A percentile compares a stretch with the other conserved stretches of the same genome.
Conservation (phyloP, 2,888 invertebrate genomes). For the Lasius fuliginosus region DNA sequence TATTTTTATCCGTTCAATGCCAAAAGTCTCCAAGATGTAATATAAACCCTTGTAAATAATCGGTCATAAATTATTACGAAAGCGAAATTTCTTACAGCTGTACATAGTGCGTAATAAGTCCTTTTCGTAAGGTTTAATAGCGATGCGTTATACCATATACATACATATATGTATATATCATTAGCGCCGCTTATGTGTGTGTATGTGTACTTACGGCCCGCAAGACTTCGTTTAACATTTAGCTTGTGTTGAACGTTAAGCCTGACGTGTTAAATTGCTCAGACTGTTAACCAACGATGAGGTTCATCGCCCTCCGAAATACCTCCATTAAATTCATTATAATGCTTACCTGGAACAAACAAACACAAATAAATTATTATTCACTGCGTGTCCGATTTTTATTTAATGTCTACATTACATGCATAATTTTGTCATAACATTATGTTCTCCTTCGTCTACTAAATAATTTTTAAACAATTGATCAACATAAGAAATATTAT, state of each 20-base stretch:
- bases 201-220: not conserved
- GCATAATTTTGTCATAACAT: not conserved
- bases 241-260: conserved; percentile 54
- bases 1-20: not conserved
- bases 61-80: not conserved
- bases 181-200: not conserved
- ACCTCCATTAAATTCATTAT: not conserved
- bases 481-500: not conserved
- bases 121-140: conserved; percentile 72
- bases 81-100: conserved; percentile 62
- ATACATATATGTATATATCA: conserved; percentile 18
- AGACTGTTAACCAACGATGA: conserved; percentile 36
- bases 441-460: not conserved
- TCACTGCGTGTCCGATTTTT: not conserved
- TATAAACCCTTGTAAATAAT: not conserved
- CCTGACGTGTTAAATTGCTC: conserved; percentile 59
- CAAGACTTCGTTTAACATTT: conserved; percentile 65
- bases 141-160: conserved; percentile 71
- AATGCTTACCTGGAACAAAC: conserved; percentile 59
- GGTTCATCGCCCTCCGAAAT: not conserved
- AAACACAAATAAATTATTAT: conserved; percentile 26
- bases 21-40: not conserved
- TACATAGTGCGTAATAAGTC: conserved; percentile 69
- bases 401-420: not conserved
- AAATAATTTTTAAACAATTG: not conserved